phyloP scores from a whole-genome alignment of 2,888 invertebrate genomes.

The Mesorhabditis sp. region DNA sequence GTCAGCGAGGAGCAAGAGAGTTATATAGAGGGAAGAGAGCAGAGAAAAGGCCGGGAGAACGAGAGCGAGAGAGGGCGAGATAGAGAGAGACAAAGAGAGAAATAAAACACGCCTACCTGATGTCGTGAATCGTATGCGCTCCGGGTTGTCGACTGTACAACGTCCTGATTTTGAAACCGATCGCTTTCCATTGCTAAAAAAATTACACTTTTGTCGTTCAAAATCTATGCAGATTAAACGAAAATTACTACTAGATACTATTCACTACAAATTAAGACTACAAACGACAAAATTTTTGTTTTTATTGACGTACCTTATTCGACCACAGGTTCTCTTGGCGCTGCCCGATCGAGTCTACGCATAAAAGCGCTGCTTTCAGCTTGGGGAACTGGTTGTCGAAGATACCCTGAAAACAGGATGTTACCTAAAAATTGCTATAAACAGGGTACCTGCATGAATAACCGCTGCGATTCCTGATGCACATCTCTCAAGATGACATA shows the following conservation, averaged over 20 bases:
- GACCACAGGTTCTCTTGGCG: neutral
- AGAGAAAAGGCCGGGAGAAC: too few species aligned
- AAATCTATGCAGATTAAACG: neutral
- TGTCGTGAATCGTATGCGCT: conserved; percentile 2
- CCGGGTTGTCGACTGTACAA: neutral
- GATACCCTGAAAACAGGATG: neutral
- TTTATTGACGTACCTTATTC: neutral
- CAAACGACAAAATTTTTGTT: neutral
- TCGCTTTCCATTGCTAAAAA: neutral
- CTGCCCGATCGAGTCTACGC: conserved; percentile 5
- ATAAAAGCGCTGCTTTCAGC: neutral
- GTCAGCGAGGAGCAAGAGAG: too few species aligned
- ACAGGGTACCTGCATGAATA: neutral
- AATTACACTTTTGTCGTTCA: neutral
- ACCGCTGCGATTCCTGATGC: neutral
- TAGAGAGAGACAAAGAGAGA: too few species aligned
- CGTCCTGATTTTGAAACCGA: neutral
- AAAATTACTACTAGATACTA: too few species aligned
- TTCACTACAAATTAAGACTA: neutral
- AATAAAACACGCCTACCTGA: neutral
- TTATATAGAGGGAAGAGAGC: too few species aligned
- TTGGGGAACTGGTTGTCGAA: neutral
- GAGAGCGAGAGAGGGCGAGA: too few species aligned
- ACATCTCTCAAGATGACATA: neutral
- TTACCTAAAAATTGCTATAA: neutral